Percentiles rank a stretch among this genome's conserved stretches.
Evolutionary conservation across 2,888 invertebrate species (phyloP).

Genomic region (Listrodromus nycthemerus): DNA sequence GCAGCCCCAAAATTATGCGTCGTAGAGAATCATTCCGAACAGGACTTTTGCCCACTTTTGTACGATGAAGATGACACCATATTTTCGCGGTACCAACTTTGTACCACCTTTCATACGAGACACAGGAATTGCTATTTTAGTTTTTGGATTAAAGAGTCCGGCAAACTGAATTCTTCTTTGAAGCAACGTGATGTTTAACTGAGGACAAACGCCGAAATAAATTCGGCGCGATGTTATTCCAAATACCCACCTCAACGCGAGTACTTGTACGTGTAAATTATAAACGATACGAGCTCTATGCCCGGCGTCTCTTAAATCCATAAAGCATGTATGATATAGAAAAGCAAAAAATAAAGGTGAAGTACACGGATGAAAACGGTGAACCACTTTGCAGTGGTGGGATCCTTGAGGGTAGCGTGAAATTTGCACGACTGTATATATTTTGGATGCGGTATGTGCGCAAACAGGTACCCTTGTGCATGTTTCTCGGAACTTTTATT

Average conservation of each 20-base stretch:
- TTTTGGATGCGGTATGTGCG: conserved; percentile 5
- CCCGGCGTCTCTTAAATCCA: neutral
- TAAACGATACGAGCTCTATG: neutral
- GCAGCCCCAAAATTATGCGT: neutral
- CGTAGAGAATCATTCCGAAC: neutral
- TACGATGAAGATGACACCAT: neutral
- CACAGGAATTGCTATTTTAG: neutral
- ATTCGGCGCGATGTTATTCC: neutral
- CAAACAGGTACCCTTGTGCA: neutral
- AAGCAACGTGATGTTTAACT: neutral
- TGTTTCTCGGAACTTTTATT: conserved; percentile 42
- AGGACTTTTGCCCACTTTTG: neutral
- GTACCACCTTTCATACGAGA: neutral
- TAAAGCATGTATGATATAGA: neutral
- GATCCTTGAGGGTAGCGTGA: neutral
- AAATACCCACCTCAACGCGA: neutral
- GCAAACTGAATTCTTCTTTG: neutral
- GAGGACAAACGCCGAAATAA: neutral
- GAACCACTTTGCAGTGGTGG: conserved; percentile 16
- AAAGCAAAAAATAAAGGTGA: neutral
- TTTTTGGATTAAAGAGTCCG: neutral
- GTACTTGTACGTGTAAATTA: neutral
- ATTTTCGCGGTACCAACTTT: neutral
- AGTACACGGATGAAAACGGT: neutral
- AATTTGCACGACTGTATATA: conserved; percentile 30